Evolutionary conservation across 2,113 vertebrate species (phyloP).

Genomic region (Apus apus): DNA sequence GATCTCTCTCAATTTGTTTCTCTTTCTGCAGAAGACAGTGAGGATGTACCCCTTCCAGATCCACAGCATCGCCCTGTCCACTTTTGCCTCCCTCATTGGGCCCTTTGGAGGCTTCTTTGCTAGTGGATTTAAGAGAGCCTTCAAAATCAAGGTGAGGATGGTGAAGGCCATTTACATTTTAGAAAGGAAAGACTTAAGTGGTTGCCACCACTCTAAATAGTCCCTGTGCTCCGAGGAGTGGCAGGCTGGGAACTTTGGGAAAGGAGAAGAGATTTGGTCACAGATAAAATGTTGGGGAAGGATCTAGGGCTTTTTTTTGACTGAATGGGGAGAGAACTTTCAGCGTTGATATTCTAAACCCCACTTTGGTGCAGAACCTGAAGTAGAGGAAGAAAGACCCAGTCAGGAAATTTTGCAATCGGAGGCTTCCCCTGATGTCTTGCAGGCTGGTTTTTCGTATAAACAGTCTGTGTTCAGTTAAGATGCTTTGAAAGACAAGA

Average conservation of each 20-base stretch:
- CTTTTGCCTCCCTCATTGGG: conserved; percentile 94
- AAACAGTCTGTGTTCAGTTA: background rate
- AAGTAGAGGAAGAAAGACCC: background rate
- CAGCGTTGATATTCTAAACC: background rate
- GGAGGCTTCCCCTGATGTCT: conserved; percentile 10
- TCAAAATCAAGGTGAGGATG: conserved; percentile 93
- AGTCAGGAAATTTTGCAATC: conserved; percentile 1
- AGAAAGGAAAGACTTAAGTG: background rate
- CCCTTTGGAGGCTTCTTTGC: conserved; percentile 98
- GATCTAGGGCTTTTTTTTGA: background rate
- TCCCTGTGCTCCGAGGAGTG: background rate
- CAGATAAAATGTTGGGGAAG: background rate
- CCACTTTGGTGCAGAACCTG: background rate
- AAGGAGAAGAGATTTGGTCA: background rate
- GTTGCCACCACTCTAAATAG: background rate
- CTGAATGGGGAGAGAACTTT: background rate
- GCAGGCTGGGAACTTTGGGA: background rate
- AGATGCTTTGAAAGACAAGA: background rate
- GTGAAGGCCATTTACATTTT: background rate
- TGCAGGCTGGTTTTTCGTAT: background rate
- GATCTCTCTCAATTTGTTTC: background rate
- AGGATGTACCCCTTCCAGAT: conserved; percentile 97
- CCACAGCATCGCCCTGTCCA: conserved; percentile 95
- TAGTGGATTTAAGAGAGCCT: conserved; percentile 97
- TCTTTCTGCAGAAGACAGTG: conserved; percentile 84